Evolutionary conservation across 1,140 invertebrate species (phyloP).

Genomic region (Battus philenor): DNA sequence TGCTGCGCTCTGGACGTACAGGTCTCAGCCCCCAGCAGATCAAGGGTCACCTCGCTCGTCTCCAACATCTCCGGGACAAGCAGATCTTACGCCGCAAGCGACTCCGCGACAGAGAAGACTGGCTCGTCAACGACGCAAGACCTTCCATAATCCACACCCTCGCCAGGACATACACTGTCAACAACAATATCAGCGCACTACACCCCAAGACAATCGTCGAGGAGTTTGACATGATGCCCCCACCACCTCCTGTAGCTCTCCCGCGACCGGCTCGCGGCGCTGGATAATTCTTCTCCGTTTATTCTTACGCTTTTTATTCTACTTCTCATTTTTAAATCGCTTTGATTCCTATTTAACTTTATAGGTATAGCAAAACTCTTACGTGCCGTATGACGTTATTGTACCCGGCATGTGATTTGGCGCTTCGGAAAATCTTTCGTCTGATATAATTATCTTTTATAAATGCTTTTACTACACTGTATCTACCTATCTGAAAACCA

Average conservation of each 20-base stretch:
- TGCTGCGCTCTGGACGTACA: constrained; percentile 59
- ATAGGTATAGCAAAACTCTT: too few relatives aligned
- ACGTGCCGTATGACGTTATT: too few relatives aligned
- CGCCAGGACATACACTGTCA: constrained; percentile 59
- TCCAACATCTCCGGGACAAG: constrained; percentile 55
- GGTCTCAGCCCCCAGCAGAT: constrained; percentile 60
- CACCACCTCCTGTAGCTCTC: constrained; percentile 32
- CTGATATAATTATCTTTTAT: too few relatives aligned
- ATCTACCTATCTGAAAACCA: too few relatives aligned
- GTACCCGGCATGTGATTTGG: too few relatives aligned
- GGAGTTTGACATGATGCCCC: constrained; percentile 64
- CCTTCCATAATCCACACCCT: constrained; percentile 51
- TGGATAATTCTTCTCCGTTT: constrained; percentile 26
- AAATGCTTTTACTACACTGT: too few relatives aligned
- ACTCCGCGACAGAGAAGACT: constrained; percentile 39
- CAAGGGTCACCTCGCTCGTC: constrained; percentile 52
- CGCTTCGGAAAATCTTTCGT: too few relatives aligned
- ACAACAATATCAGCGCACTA: constrained; percentile 69
- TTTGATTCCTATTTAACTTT: constrained; percentile 3
- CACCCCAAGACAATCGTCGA: constrained; percentile 74
- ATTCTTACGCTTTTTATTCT: constrained; percentile 12
- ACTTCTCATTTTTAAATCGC: neutral
- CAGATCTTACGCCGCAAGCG: constrained; percentile 47
- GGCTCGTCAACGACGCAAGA: constrained; percentile 50
- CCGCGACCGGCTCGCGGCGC: constrained; percentile 34